Base-by-base conservation (phyloP, 2,113 vertebrate genomes). In the Oreotrochilus melanogaster region DNA sequence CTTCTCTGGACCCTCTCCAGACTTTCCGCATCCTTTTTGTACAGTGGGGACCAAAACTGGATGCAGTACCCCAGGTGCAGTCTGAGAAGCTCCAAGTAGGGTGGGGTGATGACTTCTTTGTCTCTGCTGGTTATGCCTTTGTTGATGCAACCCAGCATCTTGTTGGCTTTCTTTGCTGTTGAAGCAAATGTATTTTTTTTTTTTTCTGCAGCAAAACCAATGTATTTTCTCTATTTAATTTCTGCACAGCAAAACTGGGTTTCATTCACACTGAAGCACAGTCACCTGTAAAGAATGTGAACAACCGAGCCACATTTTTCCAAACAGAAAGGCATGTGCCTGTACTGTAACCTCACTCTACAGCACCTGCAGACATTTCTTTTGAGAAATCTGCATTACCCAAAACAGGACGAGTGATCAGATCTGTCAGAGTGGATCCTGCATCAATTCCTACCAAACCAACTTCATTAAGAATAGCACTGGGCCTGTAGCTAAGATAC, bases 391-490 rank as follows among this genome's bases (percentile, higher is more conserved):
- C 65, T 72, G 51, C 48, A 19, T 64, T 71, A 93, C 88, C 51
- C 42, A 57, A 25, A 89, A 42, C 48, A 62, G 73, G 62, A 71
- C 4, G 14, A 28, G 50, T 0, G 5, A 61, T 61, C 9, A 61
- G 66, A n/a, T 39, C 39, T 62, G 43, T 24, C 6, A 21, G 43
- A 78, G 72, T 1, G 2, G 47, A 73, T 74, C 48, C 57, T 82
- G 78, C 33, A 42, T 16, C 1, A 1, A 57, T 42, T 81, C 12
- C 21, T 42, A 37, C 43, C 62, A 74, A 78, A 71, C 9, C 0
- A 0, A 28, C 28, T 30, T 72, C 27, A 8, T 0, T 39, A 35
- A 81, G 70, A 64, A 7, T 22, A 45, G 65, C 2, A 0, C 50
- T 37, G 39, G 30, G 43, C 48, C 25, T 1, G 2, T 4, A 56